These are phyloP conservation scores for Dasypolia templi DNA, from an alignment of 2,888 invertebrate species.

Conservation along the genomic window DNA sequence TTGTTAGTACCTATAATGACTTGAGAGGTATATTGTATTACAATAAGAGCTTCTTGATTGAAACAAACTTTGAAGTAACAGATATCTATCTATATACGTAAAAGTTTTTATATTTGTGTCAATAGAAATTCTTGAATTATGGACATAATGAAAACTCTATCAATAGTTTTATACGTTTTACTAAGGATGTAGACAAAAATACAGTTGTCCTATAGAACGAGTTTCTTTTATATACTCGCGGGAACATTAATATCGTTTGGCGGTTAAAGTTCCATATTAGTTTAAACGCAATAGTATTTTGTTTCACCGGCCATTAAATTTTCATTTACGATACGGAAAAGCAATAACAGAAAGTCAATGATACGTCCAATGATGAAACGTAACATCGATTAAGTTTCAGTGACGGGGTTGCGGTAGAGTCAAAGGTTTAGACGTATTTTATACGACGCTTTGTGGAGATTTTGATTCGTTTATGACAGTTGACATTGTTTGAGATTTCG, in stretches of 20 bases:
- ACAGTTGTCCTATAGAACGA: conserved; percentile 8
- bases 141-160: background rate
- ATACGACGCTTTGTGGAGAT: conserved; percentile 28
- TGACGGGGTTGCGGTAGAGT: conserved; percentile 55
- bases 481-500: conserved; percentile 8
- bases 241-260: conserved; percentile 57
- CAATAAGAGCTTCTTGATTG: background rate
- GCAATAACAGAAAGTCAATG: conserved; percentile 67
- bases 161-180: conserved; percentile 9
- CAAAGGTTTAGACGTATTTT: conserved; percentile 41
- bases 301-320: conserved; percentile 67
- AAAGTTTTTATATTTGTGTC: background rate
- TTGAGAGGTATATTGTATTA: conserved; percentile 2
- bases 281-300: conserved; percentile 59
- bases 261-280: conserved; percentile 60
- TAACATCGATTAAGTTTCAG: conserved; percentile 66
- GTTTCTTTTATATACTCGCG: conserved; percentile 27
- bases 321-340: conserved; percentile 67
- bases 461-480: conserved; percentile 51
- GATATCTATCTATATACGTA: background rate
- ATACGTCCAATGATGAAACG: conserved; percentile 66
- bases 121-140: background rate
- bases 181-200: background rate
- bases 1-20: background rate
- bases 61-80: background rate